Conservation (phyloP, 2,797 vertebrate species). For the Oophaga sylvatica region DNA sequence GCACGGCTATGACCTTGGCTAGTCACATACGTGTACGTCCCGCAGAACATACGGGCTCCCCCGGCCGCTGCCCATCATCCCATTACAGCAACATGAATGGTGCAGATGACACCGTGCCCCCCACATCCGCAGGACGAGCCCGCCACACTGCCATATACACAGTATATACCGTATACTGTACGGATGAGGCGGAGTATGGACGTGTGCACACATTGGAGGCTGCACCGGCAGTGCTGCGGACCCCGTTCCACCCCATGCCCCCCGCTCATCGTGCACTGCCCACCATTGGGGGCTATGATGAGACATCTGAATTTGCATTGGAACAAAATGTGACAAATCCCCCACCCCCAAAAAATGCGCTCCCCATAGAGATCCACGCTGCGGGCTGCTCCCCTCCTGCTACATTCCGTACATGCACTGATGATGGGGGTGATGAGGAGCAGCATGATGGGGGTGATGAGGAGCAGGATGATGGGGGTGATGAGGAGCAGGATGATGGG, state of each 20-base stretch:
- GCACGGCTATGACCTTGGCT: conserved; percentile 45
- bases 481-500: neutral
- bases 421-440: neutral
- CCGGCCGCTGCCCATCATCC: neutral
- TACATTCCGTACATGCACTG: neutral
- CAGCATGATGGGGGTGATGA: too few species aligned
- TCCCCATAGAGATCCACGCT: neutral
- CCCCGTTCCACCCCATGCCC: too few species aligned
- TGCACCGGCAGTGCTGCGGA: neutral
- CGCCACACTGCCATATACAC: neutral
- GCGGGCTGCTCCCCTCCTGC: neutral
- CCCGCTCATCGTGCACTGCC: too few species aligned
- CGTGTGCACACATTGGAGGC: neutral
- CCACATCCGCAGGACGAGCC: conserved; percentile 2
- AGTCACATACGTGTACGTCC: neutral
- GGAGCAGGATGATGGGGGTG: too few species aligned
- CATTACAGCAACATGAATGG: conserved; percentile 12
- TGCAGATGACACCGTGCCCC: neutral
- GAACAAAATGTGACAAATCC: neutral
- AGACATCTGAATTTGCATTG: neutral
- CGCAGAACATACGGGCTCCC: too few species aligned
- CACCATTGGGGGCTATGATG: neutral
- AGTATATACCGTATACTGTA: neutral
- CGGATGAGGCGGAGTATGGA: neutral
- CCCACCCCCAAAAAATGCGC: neutral